Conservation (phyloP, 2,113 vertebrate species). For the Lycocorax pyrrhopterus region DNA sequence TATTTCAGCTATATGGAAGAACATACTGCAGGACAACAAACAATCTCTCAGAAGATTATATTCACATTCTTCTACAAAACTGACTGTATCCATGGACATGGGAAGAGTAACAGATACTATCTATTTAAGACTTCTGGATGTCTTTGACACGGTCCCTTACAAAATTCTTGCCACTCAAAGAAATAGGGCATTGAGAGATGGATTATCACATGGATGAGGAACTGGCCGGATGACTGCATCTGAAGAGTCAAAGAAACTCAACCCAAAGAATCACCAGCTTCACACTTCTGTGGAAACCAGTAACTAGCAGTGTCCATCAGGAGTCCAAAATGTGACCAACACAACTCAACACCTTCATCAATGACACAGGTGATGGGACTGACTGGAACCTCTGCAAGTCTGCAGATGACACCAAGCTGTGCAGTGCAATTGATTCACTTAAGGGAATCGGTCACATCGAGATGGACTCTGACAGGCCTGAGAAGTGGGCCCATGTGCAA, state of each 20-base stretch:
- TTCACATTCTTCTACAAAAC: not conserved
- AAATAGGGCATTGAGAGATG: not conserved
- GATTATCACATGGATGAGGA: not conserved
- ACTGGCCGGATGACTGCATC: not conserved
- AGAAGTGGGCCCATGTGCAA: not conserved
- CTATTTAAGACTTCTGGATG: not conserved
- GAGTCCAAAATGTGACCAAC: not conserved
- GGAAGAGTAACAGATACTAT: not conserved
- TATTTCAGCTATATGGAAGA: not conserved
- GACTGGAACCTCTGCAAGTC: not conserved
- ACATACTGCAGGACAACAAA: not conserved
- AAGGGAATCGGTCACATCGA: not conserved
- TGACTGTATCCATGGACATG: not conserved
- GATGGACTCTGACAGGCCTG: not conserved
- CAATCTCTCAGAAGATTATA: not conserved
- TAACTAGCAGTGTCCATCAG: not conserved
- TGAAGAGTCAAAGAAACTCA: not conserved
- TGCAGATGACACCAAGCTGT: not conserved
- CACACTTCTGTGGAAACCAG: not conserved
- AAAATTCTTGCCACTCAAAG: not conserved
- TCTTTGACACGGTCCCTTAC: not conserved
- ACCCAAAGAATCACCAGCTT: not conserved
- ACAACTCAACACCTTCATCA: not conserved
- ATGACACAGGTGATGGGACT: not conserved
- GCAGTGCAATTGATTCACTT: not conserved